Percentiles rank a stretch among this genome's conserved stretches.
Evolutionary conservation across 2,888 invertebrate species (phyloP).

Genomic region (Apeira syringaria): DNA sequence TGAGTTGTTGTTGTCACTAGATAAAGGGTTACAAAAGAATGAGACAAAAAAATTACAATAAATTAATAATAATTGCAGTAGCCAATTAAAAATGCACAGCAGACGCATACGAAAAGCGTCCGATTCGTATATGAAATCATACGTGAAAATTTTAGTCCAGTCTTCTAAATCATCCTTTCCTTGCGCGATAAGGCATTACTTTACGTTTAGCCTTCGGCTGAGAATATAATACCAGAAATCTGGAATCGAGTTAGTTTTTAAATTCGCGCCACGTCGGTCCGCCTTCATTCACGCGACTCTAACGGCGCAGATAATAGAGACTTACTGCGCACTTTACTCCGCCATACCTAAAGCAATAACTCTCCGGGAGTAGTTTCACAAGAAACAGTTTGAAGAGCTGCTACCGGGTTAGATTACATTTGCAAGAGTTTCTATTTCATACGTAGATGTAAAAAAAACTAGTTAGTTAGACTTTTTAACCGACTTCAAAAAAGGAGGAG

Average conservation of each 20-base stretch:
- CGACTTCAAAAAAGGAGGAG: too few species aligned
- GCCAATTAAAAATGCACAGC: too few species aligned
- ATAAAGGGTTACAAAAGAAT: too few species aligned
- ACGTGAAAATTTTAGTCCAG: too few species aligned
- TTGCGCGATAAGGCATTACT: neutral
- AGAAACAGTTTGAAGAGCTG: constrained; percentile 36
- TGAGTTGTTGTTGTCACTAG: too few species aligned
- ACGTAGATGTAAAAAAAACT: too few species aligned
- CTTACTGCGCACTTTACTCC: constrained; percentile 80
- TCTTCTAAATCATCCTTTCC: constrained; percentile 1
- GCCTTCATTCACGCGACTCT: constrained; percentile 79
- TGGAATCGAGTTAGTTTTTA: constrained; percentile 69
- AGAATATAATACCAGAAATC: constrained; percentile 36
- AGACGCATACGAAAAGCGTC: too few species aligned
- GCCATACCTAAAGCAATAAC: constrained; percentile 74
- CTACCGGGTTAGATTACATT: neutral
- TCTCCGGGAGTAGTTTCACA: constrained; percentile 65
- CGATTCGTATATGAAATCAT: too few species aligned
- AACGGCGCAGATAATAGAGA: constrained; percentile 81
- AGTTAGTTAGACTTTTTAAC: too few species aligned
- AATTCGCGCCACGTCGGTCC: constrained; percentile 73
- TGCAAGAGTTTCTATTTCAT: too few species aligned
- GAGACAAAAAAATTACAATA: too few species aligned
- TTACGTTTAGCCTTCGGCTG: constrained; percentile 27
- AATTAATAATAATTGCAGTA: too few species aligned